These are phyloP conservation scores for Eupithecia dodoneata DNA, from an alignment of 2,888 invertebrate species.

Conservation along the genomic window DNA sequence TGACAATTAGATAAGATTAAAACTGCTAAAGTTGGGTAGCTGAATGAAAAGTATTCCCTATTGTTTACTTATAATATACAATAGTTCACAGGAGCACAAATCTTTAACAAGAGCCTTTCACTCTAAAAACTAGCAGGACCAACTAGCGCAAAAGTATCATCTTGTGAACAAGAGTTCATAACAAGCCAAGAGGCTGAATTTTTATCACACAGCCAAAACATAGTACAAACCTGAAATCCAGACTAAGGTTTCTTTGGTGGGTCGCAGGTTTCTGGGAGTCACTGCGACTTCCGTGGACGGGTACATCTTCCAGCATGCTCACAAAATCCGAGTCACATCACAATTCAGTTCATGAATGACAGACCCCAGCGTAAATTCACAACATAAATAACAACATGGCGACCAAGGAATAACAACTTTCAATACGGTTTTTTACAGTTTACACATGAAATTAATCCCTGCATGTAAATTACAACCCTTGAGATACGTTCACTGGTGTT, in stretches of 20 bases:
- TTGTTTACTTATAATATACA: background rate
- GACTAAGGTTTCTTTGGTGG: conserved; percentile 94
- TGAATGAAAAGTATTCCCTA: background rate
- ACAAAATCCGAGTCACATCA: conserved; percentile 68
- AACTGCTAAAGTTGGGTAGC: background rate
- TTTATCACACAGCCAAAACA: conserved; percentile 19
- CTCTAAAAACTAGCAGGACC: background rate
- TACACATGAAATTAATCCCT: conserved; percentile 43
- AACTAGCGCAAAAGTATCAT: background rate
- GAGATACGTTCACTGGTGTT: conserved; percentile 29
- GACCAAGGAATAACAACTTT: conserved; percentile 57
- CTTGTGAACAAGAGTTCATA: background rate
- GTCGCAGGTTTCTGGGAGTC: conserved; percentile 75
- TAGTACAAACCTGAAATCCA: conserved; percentile 91
- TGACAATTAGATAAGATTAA: background rate
- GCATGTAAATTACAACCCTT: conserved; percentile 42
- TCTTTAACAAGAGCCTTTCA: background rate
- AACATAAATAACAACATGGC: conserved; percentile 83
- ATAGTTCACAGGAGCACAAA: background rate
- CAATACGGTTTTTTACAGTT: conserved; percentile 35
- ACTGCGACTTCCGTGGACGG: conserved; percentile 78
- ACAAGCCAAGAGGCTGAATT: conserved; percentile 2
- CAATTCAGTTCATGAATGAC: conserved; percentile 65
- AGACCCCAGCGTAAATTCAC: conserved; percentile 64
- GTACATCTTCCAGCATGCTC: conserved; percentile 84